These are phyloP conservation scores for Myocastor coypus DNA, from an alignment of 2,113 vertebrate genomes.

Conservation along the genomic window DNA sequence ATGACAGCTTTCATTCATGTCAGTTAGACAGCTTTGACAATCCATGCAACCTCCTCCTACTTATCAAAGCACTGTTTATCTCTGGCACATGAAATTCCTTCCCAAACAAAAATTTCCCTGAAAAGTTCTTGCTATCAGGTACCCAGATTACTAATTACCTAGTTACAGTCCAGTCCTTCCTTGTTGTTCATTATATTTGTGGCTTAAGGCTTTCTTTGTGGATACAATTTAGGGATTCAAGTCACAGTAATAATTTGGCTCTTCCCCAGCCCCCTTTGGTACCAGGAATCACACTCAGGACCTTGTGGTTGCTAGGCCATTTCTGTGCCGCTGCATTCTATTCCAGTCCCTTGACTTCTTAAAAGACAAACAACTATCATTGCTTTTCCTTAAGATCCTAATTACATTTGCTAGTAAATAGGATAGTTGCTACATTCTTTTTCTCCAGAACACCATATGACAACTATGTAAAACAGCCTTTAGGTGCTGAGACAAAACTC, in stretches of 20 bases:
- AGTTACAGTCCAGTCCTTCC: constrained; percentile 5
- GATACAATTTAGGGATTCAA: constrained; percentile 42
- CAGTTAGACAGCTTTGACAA: constrained; percentile 23
- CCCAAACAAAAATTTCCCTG: not conserved
- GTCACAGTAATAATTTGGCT: constrained; percentile 39
- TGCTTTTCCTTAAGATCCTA: not conserved
- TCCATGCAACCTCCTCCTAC: not conserved
- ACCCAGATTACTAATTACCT: not conserved
- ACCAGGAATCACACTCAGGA: too few species aligned
- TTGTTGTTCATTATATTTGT: constrained; percentile 46
- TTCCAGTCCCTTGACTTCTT: not conserved
- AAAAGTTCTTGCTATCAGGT: not conserved
- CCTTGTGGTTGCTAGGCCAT: too few species aligned
- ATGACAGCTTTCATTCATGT: not conserved
- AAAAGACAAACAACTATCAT: not conserved
- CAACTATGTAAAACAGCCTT: not conserved
- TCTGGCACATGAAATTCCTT: constrained; percentile 33
- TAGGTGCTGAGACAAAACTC: not conserved
- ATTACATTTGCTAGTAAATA: not conserved
- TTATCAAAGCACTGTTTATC: not conserved
- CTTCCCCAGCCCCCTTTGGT: not conserved
- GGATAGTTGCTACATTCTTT: constrained; percentile 39
- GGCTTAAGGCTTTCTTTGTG: constrained; percentile 20
- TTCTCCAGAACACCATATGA: constrained; percentile 56
- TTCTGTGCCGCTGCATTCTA: too few species aligned